A percentile compares a stretch with the other conserved stretches of the same genome.
phyloP scores from a whole-genome alignment of 2,113 vertebrate genomes.

The Cynoglossus semilaevis region DNA sequence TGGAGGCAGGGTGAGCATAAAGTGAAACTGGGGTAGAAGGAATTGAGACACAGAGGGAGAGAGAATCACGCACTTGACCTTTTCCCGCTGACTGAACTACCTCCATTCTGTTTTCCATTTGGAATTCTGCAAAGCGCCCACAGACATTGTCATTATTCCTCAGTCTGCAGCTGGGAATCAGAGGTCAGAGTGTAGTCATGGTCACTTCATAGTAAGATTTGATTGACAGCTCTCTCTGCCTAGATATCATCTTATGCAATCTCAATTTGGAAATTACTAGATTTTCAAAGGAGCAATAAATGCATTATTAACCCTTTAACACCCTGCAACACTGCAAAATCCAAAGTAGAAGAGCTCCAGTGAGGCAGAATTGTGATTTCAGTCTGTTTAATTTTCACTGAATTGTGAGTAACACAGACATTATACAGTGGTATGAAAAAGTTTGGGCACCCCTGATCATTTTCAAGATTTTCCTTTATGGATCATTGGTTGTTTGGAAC shows the following conservation, averaged over 20 bases:
- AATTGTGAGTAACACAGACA: conserved; percentile 26
- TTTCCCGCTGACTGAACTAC: conserved; percentile 73
- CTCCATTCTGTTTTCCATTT: conserved; percentile 66
- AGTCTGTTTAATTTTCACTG: conserved; percentile 29
- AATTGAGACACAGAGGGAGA: conserved; percentile 32
- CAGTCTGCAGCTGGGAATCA: conserved; percentile 49
- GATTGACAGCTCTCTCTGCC: conserved; percentile 59
- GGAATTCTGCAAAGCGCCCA: conserved; percentile 65
- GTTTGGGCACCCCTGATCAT: too few relatives aligned
- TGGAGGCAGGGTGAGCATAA: conserved; percentile 25
- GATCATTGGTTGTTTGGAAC: too few relatives aligned
- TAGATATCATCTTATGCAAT: conserved; percentile 42
- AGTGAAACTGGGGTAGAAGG: conserved; percentile 44
- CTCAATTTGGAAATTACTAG: conserved; percentile 36
- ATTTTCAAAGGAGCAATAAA: conserved; percentile 28
- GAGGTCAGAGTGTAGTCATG: too few relatives aligned
- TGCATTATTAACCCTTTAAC: conserved; percentile 28
- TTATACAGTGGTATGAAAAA: too few relatives aligned
- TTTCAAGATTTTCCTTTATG: too few relatives aligned
- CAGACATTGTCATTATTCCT: conserved; percentile 66
- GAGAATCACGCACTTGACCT: conserved; percentile 75
- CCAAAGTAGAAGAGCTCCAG: conserved; percentile 21
- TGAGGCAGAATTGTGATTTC: conserved; percentile 23
- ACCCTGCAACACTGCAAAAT: conserved; percentile 33
- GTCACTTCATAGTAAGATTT: conserved; percentile 56